These are phyloP conservation scores for Cepphus grylle DNA, from an alignment of 2,113 vertebrate genomes.

Conservation along the genomic window DNA sequence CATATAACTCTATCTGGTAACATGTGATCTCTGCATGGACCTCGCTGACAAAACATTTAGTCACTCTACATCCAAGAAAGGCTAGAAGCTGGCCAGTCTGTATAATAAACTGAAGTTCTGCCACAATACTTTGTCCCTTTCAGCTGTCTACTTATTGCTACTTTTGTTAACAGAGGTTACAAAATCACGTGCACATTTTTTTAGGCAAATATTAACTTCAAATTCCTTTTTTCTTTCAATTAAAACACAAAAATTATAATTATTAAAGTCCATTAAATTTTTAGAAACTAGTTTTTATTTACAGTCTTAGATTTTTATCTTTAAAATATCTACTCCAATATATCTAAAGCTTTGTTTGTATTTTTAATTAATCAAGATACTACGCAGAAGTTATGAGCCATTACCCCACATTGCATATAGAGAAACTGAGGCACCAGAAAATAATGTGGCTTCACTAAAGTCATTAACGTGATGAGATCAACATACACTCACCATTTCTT, in stretches of 20 bases:
- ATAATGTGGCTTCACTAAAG: neutral
- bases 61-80: neutral
- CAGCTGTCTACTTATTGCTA: neutral
- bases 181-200: neutral
- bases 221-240: neutral
- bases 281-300: neutral
- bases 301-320: neutral
- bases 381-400: neutral
- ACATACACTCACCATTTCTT: neutral
- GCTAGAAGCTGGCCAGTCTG: neutral
- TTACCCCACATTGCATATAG: neutral
- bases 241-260: neutral
- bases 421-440: neutral
- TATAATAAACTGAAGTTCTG: neutral
- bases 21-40: neutral
- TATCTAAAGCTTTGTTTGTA: neutral
- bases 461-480: neutral
- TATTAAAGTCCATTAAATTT: neutral
- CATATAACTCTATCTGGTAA: rapidly evolving
- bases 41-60: neutral
- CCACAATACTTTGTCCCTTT: neutral
- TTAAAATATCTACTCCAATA: neutral
- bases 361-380: neutral
- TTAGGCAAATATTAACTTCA: neutral
- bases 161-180: neutral